Conservation (phyloP, 2,113 vertebrate species). For the Crotalus helleri region DNA sequence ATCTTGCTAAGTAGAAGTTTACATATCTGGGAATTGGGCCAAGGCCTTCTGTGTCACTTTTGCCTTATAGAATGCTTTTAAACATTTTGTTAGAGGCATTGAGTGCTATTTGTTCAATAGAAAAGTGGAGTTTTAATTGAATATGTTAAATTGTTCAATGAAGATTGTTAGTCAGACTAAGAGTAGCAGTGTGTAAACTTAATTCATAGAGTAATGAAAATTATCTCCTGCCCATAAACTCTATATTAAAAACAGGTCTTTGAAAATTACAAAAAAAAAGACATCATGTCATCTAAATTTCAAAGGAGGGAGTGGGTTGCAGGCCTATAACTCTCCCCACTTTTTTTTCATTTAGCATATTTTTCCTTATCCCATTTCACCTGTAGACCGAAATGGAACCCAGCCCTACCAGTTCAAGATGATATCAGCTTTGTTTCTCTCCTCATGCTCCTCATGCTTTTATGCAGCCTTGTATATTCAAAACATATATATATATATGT, state of each 20-base stretch:
- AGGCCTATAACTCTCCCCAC: neutral
- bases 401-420: neutral
- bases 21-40: neutral
- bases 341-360: neutral
- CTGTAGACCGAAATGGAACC: neutral
- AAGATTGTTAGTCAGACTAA: neutral
- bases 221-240: neutral
- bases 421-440: neutral
- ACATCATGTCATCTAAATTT: neutral
- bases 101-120: neutral
- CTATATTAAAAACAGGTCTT: neutral
- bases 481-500: neutral
- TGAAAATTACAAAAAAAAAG: neutral
- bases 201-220: neutral
- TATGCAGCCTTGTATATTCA: neutral
- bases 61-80: neutral
- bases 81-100: neutral
- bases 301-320: neutral
- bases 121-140: neutral
- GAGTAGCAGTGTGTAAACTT: neutral
- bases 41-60: neutral
- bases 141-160: neutral
- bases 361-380: neutral
- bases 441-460: neutral
- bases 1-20: neutral